phyloP scores from a whole-genome alignment of 2,797 vertebrate species.

The Periparus ater region DNA sequence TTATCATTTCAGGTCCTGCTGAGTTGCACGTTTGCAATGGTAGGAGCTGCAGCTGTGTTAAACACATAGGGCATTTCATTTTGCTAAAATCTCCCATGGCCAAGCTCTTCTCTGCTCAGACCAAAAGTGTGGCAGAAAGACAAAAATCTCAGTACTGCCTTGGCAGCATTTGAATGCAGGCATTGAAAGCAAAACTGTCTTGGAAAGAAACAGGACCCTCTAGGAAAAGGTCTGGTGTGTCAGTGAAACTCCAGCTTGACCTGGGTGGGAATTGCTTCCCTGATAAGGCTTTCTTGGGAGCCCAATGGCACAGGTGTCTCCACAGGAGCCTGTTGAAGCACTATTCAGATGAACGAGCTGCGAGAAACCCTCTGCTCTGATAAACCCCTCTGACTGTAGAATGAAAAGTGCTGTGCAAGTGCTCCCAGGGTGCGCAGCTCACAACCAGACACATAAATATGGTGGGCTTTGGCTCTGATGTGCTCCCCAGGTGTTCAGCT shows the following conservation, averaged over 20 bases:
- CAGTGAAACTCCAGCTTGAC: not conserved
- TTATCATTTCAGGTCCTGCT: not conserved
- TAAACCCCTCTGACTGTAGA: not conserved
- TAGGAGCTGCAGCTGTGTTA: not conserved
- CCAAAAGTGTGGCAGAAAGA: accelerated
- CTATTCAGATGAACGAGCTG: not conserved
- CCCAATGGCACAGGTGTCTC: accelerated
- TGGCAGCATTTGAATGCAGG: not conserved
- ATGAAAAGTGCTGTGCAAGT: not conserved
- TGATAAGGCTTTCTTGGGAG: not conserved
- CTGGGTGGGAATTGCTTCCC: not conserved
- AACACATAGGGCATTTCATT: not conserved
- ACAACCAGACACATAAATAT: not conserved
- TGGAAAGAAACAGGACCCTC: not conserved
- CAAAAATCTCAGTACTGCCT: accelerated
- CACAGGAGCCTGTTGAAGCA: not conserved
- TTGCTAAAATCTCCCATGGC: not conserved
- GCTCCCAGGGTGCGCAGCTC: not conserved
- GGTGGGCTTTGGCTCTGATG: not conserved
- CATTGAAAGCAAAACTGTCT: not conserved
- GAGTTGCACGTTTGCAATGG: not conserved
- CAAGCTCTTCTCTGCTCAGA: not conserved
- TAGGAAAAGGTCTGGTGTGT: not conserved
- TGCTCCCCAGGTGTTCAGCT: not conserved
- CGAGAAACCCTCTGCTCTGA: not conserved